A percentile compares a stretch with the other conserved stretches of the same genome.
These are phyloP conservation scores for Champsocephalus gunnari DNA, from an alignment of 2,797 vertebrate genomes.

Conservation along the genomic window DNA sequence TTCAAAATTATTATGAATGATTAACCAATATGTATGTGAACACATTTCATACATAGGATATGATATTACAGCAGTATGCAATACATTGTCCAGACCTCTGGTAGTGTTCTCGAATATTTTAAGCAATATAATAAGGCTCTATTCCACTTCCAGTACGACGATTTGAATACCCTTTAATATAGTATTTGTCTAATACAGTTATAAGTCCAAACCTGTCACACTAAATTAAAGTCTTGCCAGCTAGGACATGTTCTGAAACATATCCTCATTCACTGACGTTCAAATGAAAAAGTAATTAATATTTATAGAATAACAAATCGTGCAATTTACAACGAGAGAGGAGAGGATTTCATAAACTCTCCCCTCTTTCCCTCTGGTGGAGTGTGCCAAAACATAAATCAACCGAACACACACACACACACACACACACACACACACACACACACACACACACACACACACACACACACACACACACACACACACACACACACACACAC, in stretches of 20 bases:
- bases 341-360: constrained; percentile 29
- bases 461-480: too few relatives aligned
- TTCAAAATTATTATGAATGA: background rate
- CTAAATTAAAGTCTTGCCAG: background rate
- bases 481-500: too few relatives aligned
- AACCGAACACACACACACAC: constrained; percentile 37
- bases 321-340: background rate
- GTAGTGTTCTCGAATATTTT: background rate
- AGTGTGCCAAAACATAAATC: constrained; percentile 37
- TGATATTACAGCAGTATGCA: background rate
- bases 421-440: too few relatives aligned
- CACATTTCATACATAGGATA: background rate
- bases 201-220: background rate
- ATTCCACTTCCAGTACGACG: background rate
- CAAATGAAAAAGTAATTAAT: constrained; percentile 15
- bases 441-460: too few relatives aligned
- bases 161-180: background rate
- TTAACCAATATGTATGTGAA: background rate
- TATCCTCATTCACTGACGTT: constrained; percentile 17
- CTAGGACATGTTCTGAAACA: background rate
- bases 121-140: background rate
- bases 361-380: constrained; percentile 8
- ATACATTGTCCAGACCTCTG: background rate
- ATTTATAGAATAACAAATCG: constrained; percentile 38
- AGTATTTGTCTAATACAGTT: background rate